Evolutionary conservation across 2,888 invertebrate genomes (phyloP), one percentile per base, ranked within the genome.

Genomic region (Nomada lathburiana): DNA sequence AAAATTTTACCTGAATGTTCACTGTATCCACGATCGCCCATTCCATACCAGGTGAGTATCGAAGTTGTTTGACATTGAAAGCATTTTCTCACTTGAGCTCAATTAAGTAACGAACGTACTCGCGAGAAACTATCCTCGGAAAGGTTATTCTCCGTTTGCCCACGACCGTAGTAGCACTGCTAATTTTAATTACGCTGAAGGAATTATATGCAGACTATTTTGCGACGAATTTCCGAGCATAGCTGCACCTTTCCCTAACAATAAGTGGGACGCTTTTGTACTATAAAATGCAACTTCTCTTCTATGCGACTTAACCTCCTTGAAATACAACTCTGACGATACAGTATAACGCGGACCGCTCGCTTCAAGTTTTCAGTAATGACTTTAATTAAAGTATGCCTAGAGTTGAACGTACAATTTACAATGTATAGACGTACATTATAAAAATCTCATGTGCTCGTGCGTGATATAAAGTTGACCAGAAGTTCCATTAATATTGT

Each of bases 11-110:
- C 92, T 93, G 93, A 93, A 94, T 94, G 94, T 94, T 93, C 92
- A 93, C 93, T 93, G 94, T 92, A 85, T 93, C 93, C 72, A 92
- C 94, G 88, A 93, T 94, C 91, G 92, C 94, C 90, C 93, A 94
- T 93, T 93, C 93, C 92, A 93, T 94, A 93, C 93, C 93, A 94
- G 93, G 94, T 94, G 92, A 91, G 81, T 73, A 59, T 82, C 74
- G 57, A 80, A 76, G 44, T 77, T 75, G 57, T 82, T 85, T 86
- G 79, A 75, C 84, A 74, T 81, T 84, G 67, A 70, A 65, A 82
- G 78, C 80, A n/a, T 79, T 84, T 84, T 74, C 68, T 71, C 18
- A 47, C 42, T 23, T 11, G 7, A 60, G 42, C 23, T 13, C 63
- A 50, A 68, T 67, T 52, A 79, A 50, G 53, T 72, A 18, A 16